Percentiles rank a stretch among this genome's conserved stretches.
Evolutionary conservation across 2,113 vertebrate species (phyloP).

Genomic region (Ariopsis seemanni): DNA sequence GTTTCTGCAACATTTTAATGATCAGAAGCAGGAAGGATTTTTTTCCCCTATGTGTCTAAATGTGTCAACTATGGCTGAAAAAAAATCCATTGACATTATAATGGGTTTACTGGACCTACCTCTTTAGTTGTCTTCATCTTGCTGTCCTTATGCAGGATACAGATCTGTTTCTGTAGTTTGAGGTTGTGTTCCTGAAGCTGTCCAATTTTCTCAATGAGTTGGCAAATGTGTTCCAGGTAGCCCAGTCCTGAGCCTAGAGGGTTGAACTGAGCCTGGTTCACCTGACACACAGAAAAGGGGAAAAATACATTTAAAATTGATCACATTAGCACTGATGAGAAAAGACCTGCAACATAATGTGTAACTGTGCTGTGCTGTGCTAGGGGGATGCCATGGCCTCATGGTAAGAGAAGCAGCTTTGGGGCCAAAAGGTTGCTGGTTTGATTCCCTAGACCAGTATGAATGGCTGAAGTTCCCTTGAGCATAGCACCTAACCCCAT

Average conservation of each 20-base stretch:
- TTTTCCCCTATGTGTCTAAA: neutral
- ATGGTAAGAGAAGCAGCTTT: too few species aligned
- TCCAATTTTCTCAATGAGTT: conserved; percentile 85
- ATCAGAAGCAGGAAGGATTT: neutral
- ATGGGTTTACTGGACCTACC: conserved; percentile 62
- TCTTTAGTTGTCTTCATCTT: conserved; percentile 76
- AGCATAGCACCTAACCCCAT: too few species aligned
- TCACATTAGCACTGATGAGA: neutral
- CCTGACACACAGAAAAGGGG: conserved; percentile 64
- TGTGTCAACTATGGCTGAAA: neutral
- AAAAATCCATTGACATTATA: neutral
- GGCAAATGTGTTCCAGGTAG: conserved; percentile 86
- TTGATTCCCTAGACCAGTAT: too few species aligned
- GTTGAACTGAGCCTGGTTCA: conserved; percentile 69
- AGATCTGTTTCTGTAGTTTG: conserved; percentile 79
- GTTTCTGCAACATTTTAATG: neutral
- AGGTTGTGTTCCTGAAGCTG: conserved; percentile 85
- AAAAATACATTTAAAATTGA: neutral
- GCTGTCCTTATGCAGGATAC: conserved; percentile 74
- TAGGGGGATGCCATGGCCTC: too few species aligned
- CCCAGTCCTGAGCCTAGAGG: conserved; percentile 77
- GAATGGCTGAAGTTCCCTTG: too few species aligned
- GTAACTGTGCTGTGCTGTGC: too few species aligned
- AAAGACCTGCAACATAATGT: neutral
- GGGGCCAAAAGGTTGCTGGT: too few species aligned